These are phyloP conservation scores for Agrochola macilenta DNA, from an alignment of 2,888 invertebrate species.

Conservation along the genomic window DNA sequence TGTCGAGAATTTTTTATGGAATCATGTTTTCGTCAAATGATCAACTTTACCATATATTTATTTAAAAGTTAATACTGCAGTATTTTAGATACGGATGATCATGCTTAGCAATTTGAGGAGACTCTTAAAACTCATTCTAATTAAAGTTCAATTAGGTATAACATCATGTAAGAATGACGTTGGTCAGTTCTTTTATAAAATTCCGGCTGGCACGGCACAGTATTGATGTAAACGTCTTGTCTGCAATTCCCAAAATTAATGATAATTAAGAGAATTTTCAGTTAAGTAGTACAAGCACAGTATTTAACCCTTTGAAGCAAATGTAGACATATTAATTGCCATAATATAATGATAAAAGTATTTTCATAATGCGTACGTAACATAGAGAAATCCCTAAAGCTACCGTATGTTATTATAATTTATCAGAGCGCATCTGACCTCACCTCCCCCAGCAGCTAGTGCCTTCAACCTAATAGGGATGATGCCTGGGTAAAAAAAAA, in stretches of 20 bases:
- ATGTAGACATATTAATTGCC: conserved; percentile 7
- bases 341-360: background rate
- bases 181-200: conserved; percentile 1
- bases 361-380: background rate
- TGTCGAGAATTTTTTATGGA: no score
- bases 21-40: no score
- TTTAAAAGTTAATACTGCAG: no score
- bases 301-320: conserved; percentile 18
- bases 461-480: background rate
- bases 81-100: no score
- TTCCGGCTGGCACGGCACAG: background rate
- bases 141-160: conserved; percentile 4
- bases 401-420: background rate
- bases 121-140: conserved; percentile 4
- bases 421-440: background rate
- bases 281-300: background rate
- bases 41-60: no score
- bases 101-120: no score
- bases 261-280: background rate
- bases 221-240: background rate
- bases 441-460: background rate
- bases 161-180: conserved; percentile 6
- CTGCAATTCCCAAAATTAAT: background rate
- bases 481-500: no score
- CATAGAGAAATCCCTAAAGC: background rate